Base-by-base conservation (phyloP, 2,888 invertebrate species). In the Aphidius colemani region DNA sequence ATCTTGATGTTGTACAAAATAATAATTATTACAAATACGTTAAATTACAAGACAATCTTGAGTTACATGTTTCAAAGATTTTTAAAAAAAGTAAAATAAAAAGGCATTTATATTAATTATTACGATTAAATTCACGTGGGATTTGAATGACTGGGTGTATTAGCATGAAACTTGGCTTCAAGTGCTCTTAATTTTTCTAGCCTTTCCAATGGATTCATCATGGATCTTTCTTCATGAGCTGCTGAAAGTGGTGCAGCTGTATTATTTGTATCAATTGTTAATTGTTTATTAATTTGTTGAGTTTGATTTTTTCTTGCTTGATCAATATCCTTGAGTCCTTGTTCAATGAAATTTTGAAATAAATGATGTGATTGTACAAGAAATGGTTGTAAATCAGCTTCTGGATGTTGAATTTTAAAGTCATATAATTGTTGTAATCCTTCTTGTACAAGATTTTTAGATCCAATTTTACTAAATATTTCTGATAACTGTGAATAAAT, bases 391-490 rank as follows among this genome's bases (percentile, higher is more conserved):
- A 82, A 78, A 77, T 94, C 93, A 39, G 93, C 92, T 72, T 94
- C 92, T 0, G 95, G 94, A 80, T 94, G 89, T 72, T 91, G 89
- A 76, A 77, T 78, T 81, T 85, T 88, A 75, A 94, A 89, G 73
- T 94, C 93, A 71, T 93, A 94, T 11, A 95, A 83, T 74, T 92
- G 89, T 66, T 87, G 86, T 64, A 97, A 84, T 46, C 96, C 97
- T 82, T 88, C 87, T 75, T 85, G 84, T 4, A 93, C 93, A 67
- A 93, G 93, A 69, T 95, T 93, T 82, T 94, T 95, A 55, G 89
- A 91, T 48, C 95, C 95, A 75, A 96, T 95, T 74, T 95, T 89
- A 82, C 92, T 93, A 74, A 96, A 92, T 75, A 96, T 96, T 75
- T 92, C 92, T 0, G 94, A 92, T 65, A 97, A 84, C 71, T 92